Percentiles rank a stretch among this genome's conserved stretches.
These are phyloP conservation scores for Periphyllus acericola DNA, from an alignment of 2,888 invertebrate genomes.

Conservation along the genomic window DNA sequence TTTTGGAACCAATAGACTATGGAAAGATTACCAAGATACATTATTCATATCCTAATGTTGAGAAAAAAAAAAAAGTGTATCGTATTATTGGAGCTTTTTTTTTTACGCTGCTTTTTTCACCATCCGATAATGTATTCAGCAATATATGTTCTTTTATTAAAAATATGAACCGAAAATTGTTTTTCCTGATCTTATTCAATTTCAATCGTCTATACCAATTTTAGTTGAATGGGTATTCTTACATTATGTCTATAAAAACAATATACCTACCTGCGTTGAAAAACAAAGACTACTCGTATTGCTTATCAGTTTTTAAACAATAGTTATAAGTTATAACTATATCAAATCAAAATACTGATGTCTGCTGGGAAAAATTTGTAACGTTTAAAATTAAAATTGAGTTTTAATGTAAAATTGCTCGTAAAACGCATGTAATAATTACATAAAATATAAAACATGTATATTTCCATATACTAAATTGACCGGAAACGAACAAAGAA, in stretches of 20 bases:
- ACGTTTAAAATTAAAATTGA: no score
- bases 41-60: conserved; percentile 42
- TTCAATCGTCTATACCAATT: neutral
- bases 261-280: no score
- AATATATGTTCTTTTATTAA: conserved; percentile 21
- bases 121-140: conserved; percentile 18
- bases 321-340: no score
- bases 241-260: no score
- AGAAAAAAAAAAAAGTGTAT: neutral
- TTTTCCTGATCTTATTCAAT: neutral
- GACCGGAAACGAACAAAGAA: neutral
- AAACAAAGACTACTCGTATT: no score
- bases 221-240: no score
- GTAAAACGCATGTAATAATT: no score
- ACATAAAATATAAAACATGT: no score
- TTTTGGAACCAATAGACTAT: conserved; percentile 19
- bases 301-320: no score
- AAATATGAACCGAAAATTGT: conserved; percentile 20
- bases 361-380: no score
- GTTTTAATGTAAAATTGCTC: no score
- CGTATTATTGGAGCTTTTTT: conserved; percentile 30
- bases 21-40: conserved; percentile 24
- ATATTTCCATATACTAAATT: neutral
- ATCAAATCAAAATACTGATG: no score
- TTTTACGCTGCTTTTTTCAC: neutral